A percentile compares a stretch with the other conserved stretches of the same genome.
phyloP scores from a whole-genome alignment of 1,140 invertebrate species.

The Pogonomyrmex californicus region DNA sequence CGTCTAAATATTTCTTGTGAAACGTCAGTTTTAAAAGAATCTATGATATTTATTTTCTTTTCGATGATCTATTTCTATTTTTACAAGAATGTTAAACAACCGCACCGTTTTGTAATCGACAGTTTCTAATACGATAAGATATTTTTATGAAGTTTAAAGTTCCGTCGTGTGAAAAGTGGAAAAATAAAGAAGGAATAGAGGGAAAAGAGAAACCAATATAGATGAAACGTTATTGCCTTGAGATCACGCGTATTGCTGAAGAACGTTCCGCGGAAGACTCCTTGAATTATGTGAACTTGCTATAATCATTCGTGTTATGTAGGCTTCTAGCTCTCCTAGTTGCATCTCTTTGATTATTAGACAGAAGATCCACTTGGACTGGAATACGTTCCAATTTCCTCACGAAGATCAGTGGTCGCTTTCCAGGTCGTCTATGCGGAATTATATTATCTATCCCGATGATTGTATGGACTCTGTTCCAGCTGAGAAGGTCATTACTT shows the following conservation, averaged over 20 bases:
- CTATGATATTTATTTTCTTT: neutral
- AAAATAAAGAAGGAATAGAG: neutral
- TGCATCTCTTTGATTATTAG: slow-evolving; percentile 63
- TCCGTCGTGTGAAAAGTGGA: neutral
- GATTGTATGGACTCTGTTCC: neutral
- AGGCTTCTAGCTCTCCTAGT: slow-evolving; percentile 61
- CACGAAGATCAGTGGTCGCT: slow-evolving; percentile 39
- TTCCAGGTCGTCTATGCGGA: slow-evolving; percentile 66
- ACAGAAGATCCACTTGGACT: slow-evolving; percentile 63
- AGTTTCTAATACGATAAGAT: neutral
- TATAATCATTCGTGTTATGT: slow-evolving; percentile 55
- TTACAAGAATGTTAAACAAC: neutral
- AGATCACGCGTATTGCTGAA: slow-evolving; percentile 56
- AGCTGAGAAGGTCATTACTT: slow-evolving; percentile 5
- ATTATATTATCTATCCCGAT: slow-evolving; percentile 41
- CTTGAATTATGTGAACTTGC: slow-evolving; percentile 55
- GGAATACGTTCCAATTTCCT: slow-evolving; percentile 64
- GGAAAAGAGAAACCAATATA: slow-evolving; percentile 17
- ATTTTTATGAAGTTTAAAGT: neutral
- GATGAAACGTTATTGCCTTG: slow-evolving; percentile 56
- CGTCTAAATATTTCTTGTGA: neutral
- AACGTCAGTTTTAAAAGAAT: neutral
- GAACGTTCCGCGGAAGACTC: neutral
- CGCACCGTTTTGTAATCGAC: neutral
- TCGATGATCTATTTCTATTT: neutral